These are phyloP conservation scores for Amphipyra tragopoginis DNA, from an alignment of 2,888 invertebrate species.

Conservation along the genomic window DNA sequence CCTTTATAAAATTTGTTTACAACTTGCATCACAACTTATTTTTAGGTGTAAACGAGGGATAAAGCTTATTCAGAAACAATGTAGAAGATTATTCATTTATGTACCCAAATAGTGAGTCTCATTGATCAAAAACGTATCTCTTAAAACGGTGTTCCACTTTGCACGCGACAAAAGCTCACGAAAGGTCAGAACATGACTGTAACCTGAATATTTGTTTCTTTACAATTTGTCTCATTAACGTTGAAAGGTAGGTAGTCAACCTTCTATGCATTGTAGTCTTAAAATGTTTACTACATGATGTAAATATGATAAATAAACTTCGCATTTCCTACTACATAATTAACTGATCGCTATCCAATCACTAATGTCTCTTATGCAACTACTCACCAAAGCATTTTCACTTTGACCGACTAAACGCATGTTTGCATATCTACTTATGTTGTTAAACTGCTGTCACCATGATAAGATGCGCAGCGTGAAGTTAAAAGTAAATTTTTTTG, in stretches of 20 bases:
- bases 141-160: too few species aligned
- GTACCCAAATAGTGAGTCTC: too few species aligned
- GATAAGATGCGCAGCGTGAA: slow-evolving; percentile 25
- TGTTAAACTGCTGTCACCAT: slow-evolving; percentile 26
- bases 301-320: too few species aligned
- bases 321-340: too few species aligned
- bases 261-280: background rate
- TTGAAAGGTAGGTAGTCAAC: background rate
- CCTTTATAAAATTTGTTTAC: too few species aligned
- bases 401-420: slow-evolving; percentile 43
- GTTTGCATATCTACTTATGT: slow-evolving; percentile 24
- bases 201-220: background rate
- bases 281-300: background rate
- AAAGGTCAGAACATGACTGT: too few species aligned
- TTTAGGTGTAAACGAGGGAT: too few species aligned
- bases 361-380: slow-evolving; percentile 46
- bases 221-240: background rate
- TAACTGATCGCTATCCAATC: slow-evolving; percentile 1
- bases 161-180: too few species aligned
- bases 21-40: too few species aligned
- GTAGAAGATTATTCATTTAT: background rate
- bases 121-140: too few species aligned
- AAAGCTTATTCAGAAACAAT: background rate
- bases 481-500: slow-evolving; percentile 32
- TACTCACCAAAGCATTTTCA: slow-evolving; percentile 53